Percentiles rank a stretch among this genome's conserved stretches.
These are phyloP conservation scores for Cyclophora punctaria DNA, from an alignment of 2,888 invertebrate genomes.

Conservation along the genomic window DNA sequence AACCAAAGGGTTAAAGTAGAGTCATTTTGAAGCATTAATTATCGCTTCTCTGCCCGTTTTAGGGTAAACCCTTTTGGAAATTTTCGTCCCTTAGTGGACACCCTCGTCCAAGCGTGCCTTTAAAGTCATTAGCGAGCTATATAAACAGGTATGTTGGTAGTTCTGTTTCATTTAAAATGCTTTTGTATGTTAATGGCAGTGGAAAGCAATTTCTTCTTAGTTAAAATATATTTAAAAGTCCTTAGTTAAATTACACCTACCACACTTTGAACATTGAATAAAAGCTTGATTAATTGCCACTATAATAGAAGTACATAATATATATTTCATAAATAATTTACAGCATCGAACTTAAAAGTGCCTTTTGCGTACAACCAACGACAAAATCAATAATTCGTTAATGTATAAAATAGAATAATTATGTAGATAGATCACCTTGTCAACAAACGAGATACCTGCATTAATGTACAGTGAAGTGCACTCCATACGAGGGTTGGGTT, in stretches of 20 bases:
- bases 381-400: too few relatives aligned
- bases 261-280: neutral
- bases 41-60: conserved; percentile 60
- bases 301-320: neutral
- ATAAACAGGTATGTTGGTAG: conserved; percentile 58
- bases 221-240: neutral
- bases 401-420: too few relatives aligned
- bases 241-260: neutral
- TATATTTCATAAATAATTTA: neutral
- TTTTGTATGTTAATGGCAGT: conserved; percentile 34
- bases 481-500: conserved; percentile 28
- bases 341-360: neutral
- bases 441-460: conserved; percentile 20
- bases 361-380: too few relatives aligned
- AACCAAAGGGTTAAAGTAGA: conserved; percentile 32
- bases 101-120: conserved; percentile 59
- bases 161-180: conserved; percentile 42
- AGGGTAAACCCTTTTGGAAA: conserved; percentile 71
- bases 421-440: neutral
- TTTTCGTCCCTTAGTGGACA: conserved; percentile 70
- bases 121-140: conserved; percentile 63
- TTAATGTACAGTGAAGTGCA: conserved; percentile 29
- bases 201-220: conserved; percentile 3
- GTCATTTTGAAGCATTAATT: conserved; percentile 70
- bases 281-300: too few relatives aligned